Base-by-base conservation (phyloP, 2,888 invertebrate genomes). In the Clanis bilineata region DNA sequence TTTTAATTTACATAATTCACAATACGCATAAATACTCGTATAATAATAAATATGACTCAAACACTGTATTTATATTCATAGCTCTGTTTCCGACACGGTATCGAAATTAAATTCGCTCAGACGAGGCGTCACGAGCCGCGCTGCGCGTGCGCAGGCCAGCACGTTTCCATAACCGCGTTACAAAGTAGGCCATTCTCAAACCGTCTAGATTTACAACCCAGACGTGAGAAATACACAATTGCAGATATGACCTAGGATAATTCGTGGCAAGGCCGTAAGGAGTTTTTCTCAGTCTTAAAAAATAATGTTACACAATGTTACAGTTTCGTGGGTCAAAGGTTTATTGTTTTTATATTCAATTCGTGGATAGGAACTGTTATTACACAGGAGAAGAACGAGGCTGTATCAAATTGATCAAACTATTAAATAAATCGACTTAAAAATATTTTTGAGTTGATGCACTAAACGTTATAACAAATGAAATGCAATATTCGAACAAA, bases 111-210 rank as follows among this genome's bases (percentile, higher is more conserved):
- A 45, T 62, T 41, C 61, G 62, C 21, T 10, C 43, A 18, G 43
- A 44, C 18, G 9, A 5, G 57, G 47, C 59, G 62, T 68, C 68
- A 70, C 68, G 70, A 65, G 36, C 59, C 62, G 62, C 59, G 41
- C 65, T 57, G 58, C 58, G 63, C 64, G 60, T 59, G 63, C 67
- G 57, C 58, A 18, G 23, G 41, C 45, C 57, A 47, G 57, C 62
- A 60, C 47, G 47, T 59, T 65, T 62, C 63, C 62, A 61, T 62
- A 64, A 66, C 64, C 62, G 64, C 62, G 58, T 57, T 61, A 51
- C 36, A 57, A 64, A 64, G 60, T 67, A 57, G 67, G 65, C 39
- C 65, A 61, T 36, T 63, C 55, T 51, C 28, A 51, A 12, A 12
- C 22, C 12, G 44, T 12, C 44, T 44, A 12, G 18, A 9, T 51